phyloP scores from a whole-genome alignment of 2,888 invertebrate species.

The Atrina japonica region DNA sequence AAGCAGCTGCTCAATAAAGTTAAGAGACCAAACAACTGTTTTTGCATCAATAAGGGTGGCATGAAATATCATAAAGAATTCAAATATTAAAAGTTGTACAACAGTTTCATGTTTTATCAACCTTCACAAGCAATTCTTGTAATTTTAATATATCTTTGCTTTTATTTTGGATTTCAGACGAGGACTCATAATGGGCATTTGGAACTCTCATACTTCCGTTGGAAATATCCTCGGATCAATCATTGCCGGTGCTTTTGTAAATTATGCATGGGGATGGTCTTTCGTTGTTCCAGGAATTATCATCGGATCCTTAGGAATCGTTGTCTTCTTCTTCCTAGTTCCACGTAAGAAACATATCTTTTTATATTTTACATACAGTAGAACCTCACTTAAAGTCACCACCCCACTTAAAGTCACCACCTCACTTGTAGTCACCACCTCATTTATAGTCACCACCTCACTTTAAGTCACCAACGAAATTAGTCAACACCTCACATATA shows the following conservation, averaged over 20 bases:
- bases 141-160: too few species aligned
- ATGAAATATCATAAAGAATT: too few species aligned
- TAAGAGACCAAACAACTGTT: too few species aligned
- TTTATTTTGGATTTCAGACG: constrained; percentile 72
- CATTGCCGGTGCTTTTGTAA: constrained; percentile 93
- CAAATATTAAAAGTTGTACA: too few species aligned
- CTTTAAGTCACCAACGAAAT: too few species aligned
- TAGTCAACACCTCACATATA: neutral
- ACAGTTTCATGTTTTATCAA: too few species aligned
- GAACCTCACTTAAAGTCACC: too few species aligned
- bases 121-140: too few species aligned
- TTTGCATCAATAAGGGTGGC: too few species aligned
- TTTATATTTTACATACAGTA: neutral
- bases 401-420: too few species aligned
- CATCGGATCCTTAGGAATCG: constrained; percentile 83
- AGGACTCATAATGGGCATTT: constrained; percentile 94
- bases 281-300: constrained; percentile 95
- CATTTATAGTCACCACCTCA: neutral
- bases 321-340: constrained; percentile 91
- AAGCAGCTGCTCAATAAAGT: too few species aligned
- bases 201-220: constrained; percentile 98
- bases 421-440: neutral
- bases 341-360: constrained; percentile 81
- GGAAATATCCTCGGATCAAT: constrained; percentile 96
- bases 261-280: constrained; percentile 90